Percentiles rank a stretch among this genome's conserved stretches.
These are phyloP conservation scores for Rallus limicola DNA, from an alignment of 2,113 vertebrate species.

Conservation along the genomic window DNA sequence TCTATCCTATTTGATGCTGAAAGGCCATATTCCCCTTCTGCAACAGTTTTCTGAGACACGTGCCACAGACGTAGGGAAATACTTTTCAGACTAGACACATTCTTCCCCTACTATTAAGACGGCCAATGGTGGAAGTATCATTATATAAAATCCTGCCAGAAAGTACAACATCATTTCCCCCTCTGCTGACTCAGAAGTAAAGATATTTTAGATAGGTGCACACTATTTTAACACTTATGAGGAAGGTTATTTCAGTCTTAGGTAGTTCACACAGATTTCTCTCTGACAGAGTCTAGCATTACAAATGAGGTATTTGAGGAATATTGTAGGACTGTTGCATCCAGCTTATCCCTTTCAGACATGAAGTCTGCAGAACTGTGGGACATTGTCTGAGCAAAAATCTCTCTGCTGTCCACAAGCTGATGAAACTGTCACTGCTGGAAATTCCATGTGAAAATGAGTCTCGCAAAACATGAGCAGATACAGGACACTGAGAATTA, in stretches of 20 bases:
- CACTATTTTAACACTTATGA: not conserved
- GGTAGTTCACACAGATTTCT: not conserved
- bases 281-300: not conserved
- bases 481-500: not conserved
- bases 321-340: not conserved
- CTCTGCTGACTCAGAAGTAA: not conserved
- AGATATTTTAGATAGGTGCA: not conserved
- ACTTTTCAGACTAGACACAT: not conserved
- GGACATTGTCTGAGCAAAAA: not conserved
- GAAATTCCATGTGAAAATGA: not conserved
- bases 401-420: not conserved
- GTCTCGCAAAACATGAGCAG: not conserved
- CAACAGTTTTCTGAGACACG: not conserved
- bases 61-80: not conserved
- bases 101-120: not conserved
- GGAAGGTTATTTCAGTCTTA: not conserved
- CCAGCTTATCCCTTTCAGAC: not conserved
- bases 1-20: not conserved
- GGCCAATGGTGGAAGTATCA: not conserved
- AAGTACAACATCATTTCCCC: not conserved
- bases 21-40: not conserved
- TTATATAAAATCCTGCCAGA: not conserved
- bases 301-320: not conserved
- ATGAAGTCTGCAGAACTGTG: not conserved
- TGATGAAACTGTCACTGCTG: not conserved